Conservation (phyloP, 2,888 invertebrate genomes). For the Meiosimyza platycephala region DNA sequence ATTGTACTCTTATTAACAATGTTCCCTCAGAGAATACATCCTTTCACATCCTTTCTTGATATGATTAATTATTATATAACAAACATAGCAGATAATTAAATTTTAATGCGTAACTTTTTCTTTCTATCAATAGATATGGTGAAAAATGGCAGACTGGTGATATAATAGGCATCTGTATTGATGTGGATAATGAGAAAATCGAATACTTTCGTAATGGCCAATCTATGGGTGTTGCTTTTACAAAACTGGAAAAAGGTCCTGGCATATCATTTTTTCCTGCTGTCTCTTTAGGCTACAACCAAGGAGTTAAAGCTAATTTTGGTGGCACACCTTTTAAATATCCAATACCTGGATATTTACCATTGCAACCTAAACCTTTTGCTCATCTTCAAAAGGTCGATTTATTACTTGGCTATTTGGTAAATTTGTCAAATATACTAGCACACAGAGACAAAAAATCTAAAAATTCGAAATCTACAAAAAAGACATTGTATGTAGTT, state of each 20-base stretch:
- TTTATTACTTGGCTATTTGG: slow-evolving; percentile 58
- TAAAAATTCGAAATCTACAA: slow-evolving; percentile 53
- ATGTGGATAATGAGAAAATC: slow-evolving; percentile 77
- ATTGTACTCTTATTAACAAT: too few relatives aligned
- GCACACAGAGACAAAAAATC: slow-evolving; percentile 52
- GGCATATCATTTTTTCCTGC: slow-evolving; percentile 85
- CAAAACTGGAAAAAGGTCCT: slow-evolving; percentile 76
- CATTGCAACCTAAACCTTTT: slow-evolving; percentile 72
- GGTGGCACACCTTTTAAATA: slow-evolving; percentile 77
- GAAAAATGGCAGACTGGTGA: slow-evolving; percentile 86
- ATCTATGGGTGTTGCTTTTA: slow-evolving; percentile 80
- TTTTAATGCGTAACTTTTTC: background rate
- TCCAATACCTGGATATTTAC: slow-evolving; percentile 75
- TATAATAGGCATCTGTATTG: slow-evolving; percentile 80
- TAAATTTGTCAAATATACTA: slow-evolving; percentile 61
- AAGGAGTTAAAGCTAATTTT: slow-evolving; percentile 83
- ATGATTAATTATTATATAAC: too few relatives aligned
- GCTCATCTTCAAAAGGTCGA: slow-evolving; percentile 57
- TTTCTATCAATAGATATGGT: slow-evolving; percentile 71
- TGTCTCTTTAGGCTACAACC: slow-evolving; percentile 80
- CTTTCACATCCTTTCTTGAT: too few relatives aligned
- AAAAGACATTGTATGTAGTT: slow-evolving; percentile 71
- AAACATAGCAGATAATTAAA: too few relatives aligned
- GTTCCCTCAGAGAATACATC: too few relatives aligned
- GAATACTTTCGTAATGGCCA: slow-evolving; percentile 80